A percentile compares a stretch with the other conserved stretches of the same genome.
These are phyloP conservation scores for Rhaphigaster nebulosa DNA, from an alignment of 2,888 invertebrate species.

Conservation along the genomic window DNA sequence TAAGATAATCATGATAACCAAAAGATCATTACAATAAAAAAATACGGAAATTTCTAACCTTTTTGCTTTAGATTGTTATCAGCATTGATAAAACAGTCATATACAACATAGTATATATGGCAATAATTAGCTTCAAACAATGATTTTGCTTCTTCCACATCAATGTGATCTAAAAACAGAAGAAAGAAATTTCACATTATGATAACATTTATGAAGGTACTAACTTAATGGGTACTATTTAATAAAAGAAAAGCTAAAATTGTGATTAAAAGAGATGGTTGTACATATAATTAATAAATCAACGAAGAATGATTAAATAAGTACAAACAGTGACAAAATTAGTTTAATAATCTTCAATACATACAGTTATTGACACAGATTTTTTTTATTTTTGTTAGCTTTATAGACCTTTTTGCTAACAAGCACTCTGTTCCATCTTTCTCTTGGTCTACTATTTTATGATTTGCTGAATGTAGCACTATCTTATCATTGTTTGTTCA, in stretches of 20 bases:
- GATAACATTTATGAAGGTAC: background rate
- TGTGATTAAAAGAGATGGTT: background rate
- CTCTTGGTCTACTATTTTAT: too few relatives aligned
- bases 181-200: background rate
- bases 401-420: too few relatives aligned
- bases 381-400: too few relatives aligned
- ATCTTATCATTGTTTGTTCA: too few relatives aligned
- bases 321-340: background rate
- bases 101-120: conserved; percentile 94
- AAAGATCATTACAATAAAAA: conserved; percentile 66
- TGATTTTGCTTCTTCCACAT: conserved; percentile 89
- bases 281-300: background rate
- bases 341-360: background rate
- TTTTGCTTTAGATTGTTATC: conserved; percentile 92
- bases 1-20: too few relatives aligned
- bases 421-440: too few relatives aligned
- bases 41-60: conserved; percentile 75
- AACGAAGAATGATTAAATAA: background rate
- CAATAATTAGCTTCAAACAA: conserved; percentile 96
- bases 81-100: conserved; percentile 93
- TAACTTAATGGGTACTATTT: background rate
- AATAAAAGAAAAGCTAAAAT: background rate
- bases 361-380: background rate
- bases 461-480: too few relatives aligned
- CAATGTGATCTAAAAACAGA: conserved; percentile 83